These are phyloP conservation scores for Troglohyphantes excavatus DNA, from an alignment of 2,888 invertebrate genomes.

Conservation along the genomic window DNA sequence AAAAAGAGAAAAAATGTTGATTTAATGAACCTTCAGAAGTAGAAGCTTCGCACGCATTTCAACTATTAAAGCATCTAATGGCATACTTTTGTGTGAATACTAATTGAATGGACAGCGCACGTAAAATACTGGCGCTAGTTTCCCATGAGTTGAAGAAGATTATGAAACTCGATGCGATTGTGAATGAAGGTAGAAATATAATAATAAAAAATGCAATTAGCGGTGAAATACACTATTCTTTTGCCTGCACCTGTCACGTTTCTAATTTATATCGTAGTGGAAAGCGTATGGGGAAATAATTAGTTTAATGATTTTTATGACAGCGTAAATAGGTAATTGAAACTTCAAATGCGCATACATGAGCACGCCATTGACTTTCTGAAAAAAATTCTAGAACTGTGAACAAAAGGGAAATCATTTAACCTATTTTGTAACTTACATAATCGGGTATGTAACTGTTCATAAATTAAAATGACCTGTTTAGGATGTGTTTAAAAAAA, in stretches of 20 bases:
- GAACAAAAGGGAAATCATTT: too few relatives aligned
- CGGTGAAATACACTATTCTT: too few relatives aligned
- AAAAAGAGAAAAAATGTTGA: constrained; percentile 31
- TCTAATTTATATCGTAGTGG: constrained; percentile 46
- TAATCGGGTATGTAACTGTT: too few relatives aligned
- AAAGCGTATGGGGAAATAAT: constrained; percentile 50
- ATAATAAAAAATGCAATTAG: too few relatives aligned
- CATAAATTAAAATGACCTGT: too few relatives aligned
- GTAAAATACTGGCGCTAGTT: constrained; percentile 21
- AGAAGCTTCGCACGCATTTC: constrained; percentile 63
- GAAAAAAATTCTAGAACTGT: too few relatives aligned
- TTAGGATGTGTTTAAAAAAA: too few relatives aligned
- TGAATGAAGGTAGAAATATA: constrained; percentile 50
- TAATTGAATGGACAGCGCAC: constrained; percentile 55
- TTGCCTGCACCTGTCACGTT: too few relatives aligned
- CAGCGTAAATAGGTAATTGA: constrained; percentile 51
- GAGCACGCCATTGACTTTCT: background rate
- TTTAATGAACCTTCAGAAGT: constrained; percentile 47
- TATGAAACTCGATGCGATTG: constrained; percentile 38
- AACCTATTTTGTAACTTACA: too few relatives aligned
- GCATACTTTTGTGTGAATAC: constrained; percentile 68
- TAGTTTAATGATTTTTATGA: constrained; percentile 59
- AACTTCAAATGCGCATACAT: constrained; percentile 16
- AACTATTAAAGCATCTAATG: constrained; percentile 73
- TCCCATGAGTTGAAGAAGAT: constrained; percentile 41